Evolutionary conservation across 2,113 vertebrate species (phyloP).

Genomic region (Megaceryle maxima): DNA sequence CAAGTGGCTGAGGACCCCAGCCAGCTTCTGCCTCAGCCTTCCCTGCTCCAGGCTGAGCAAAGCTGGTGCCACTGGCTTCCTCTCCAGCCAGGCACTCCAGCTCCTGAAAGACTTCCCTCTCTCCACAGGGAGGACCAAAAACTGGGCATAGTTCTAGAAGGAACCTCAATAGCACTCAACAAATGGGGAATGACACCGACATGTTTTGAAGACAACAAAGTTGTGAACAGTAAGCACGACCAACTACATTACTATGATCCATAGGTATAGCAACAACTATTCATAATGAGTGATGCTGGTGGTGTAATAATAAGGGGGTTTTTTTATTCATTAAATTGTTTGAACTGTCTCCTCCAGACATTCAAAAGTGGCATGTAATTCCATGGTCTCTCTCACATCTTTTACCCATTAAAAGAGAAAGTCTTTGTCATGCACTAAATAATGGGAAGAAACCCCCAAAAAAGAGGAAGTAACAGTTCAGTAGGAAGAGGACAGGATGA

Average conservation of each 20-base stretch:
- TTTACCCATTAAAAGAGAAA: background rate
- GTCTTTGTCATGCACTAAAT: background rate
- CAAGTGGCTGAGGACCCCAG: background rate
- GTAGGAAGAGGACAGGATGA: background rate
- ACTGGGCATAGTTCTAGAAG: background rate
- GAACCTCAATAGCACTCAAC: accelerated
- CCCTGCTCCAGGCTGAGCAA: background rate
- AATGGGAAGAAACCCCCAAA: background rate
- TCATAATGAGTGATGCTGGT: too few species aligned
- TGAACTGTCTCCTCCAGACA: background rate
- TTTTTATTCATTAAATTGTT: background rate
- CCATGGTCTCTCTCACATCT: background rate
- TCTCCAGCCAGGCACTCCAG: background rate
- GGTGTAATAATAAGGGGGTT: accelerated
- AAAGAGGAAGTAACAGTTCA: accelerated
- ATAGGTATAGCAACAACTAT: background rate
- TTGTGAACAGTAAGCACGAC: background rate
- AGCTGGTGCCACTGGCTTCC: background rate
- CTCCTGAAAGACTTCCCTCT: accelerated
- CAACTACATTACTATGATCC: background rate
- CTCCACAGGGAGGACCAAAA: background rate
- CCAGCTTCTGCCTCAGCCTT: background rate
- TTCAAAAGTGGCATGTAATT: background rate
- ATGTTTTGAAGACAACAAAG: accelerated
- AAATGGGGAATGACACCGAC: background rate